These are phyloP conservation scores for Leptopterna dolabrata DNA, from an alignment of 2,888 invertebrate genomes.

Conservation along the genomic window DNA sequence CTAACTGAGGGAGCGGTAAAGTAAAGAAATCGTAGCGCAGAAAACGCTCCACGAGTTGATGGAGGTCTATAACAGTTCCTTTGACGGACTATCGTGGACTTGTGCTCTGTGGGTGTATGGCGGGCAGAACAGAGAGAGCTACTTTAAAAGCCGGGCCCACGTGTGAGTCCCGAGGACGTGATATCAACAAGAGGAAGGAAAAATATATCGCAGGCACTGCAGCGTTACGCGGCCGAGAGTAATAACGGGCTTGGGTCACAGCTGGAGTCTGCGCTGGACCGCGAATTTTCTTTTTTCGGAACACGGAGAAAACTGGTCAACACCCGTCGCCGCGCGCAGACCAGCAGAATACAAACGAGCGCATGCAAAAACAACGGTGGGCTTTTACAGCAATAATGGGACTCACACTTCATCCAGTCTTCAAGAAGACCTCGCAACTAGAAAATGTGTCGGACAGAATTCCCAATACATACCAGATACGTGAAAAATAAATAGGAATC, in stretches of 20 bases:
- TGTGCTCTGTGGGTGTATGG: background rate
- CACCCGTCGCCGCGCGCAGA: background rate
- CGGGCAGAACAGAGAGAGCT: slow-evolving; percentile 7
- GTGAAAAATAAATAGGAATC: no score
- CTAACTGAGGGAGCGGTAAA: background rate
- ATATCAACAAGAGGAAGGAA: slow-evolving; percentile 10
- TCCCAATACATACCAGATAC: no score
- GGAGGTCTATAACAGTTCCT: background rate
- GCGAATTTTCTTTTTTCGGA: background rate
- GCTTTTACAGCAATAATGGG: no score
- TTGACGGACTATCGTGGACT: background rate
- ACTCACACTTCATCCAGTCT: no score
- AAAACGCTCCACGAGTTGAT: background rate
- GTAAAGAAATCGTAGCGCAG: background rate
- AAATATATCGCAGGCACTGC: background rate
- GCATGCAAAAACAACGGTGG: no score
- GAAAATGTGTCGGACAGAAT: no score
- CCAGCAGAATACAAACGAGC: background rate
- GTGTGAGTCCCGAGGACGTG: slow-evolving; percentile 1
- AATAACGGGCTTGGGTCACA: background rate
- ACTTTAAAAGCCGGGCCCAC: background rate
- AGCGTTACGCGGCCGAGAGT: background rate
- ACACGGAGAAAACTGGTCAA: background rate
- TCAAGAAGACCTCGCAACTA: no score
- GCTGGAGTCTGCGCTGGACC: background rate